Evolutionary conservation across 2,113 vertebrate species (phyloP).

Genomic region (Malurus alboscapulatus): DNA sequence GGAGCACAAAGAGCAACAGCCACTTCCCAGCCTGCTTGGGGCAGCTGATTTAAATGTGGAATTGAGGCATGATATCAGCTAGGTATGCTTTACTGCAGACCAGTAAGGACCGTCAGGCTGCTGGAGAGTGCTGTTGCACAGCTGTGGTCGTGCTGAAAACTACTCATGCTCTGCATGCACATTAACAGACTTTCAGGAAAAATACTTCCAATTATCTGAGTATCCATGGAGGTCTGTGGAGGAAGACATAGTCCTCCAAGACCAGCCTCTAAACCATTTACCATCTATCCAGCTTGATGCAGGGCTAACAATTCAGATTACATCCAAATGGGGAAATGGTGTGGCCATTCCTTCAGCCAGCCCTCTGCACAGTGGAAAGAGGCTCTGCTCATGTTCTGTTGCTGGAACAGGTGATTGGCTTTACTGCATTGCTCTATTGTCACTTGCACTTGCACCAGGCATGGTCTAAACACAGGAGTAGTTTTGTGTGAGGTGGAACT

Average conservation of each 20-base stretch:
- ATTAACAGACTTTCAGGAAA: neutral
- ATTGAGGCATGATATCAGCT: neutral
- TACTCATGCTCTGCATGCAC: neutral
- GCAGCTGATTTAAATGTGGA: neutral
- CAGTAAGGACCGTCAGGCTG: neutral
- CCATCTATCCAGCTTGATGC: neutral
- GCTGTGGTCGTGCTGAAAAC: neutral
- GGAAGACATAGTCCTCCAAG: neutral
- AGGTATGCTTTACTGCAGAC: neutral
- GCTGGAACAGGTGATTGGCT: neutral
- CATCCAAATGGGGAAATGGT: neutral
- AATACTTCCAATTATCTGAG: neutral
- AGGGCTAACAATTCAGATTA: neutral
- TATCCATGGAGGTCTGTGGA: neutral
- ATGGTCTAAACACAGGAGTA: neutral
- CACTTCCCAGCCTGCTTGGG: neutral
- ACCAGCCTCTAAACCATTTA: constrained; percentile 6
- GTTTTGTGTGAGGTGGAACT: neutral
- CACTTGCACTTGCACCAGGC: neutral
- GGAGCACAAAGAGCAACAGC: neutral
- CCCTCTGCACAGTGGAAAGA: neutral
- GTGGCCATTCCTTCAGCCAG: neutral
- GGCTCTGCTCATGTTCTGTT: neutral
- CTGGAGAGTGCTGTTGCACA: neutral
- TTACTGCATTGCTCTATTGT: neutral